Evolutionary conservation across 2,113 vertebrate species (phyloP).

Genomic region (Melospiza georgiana): DNA sequence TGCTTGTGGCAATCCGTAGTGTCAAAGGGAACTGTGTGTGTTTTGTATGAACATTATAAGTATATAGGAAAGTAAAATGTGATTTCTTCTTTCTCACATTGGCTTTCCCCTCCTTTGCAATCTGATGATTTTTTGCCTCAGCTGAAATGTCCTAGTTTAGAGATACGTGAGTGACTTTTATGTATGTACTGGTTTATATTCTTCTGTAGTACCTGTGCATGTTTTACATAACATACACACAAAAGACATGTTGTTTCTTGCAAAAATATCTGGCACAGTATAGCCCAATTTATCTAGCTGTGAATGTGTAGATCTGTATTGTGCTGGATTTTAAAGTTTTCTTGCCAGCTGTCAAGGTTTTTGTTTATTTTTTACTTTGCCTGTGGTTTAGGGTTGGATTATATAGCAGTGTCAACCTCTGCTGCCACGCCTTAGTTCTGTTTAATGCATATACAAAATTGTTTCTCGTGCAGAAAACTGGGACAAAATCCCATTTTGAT

Average conservation of each 20-base stretch:
- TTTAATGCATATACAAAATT: background rate
- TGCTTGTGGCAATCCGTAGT: slow-evolving; percentile 2
- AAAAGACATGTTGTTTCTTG: background rate
- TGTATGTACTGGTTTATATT: background rate
- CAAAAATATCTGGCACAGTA: background rate
- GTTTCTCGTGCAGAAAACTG: background rate
- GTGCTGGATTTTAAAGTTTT: background rate
- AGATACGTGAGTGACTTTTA: slow-evolving; percentile 1
- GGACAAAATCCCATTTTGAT: background rate
- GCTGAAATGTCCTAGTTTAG: slow-evolving; percentile 19
- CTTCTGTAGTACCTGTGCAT: background rate
- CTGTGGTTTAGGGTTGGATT: background rate
- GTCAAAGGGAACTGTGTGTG: slow-evolving; percentile 1
- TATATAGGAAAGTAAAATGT: slow-evolving; percentile 48
- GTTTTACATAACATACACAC: background rate
- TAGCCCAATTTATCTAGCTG: background rate
- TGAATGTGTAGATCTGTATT: background rate
- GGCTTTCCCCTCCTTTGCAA: slow-evolving; percentile 20
- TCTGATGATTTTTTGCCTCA: background rate
- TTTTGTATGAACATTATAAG: slow-evolving; percentile 11
- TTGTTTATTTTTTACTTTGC: background rate
- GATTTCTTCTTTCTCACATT: slow-evolving; percentile 3
- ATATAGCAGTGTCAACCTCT: background rate
- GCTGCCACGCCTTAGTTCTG: background rate
- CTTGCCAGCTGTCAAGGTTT: background rate